A percentile compares a stretch with the other conserved stretches of the same genome.
Conservation (phyloP, 2,113 vertebrate genomes). For the Kryptolebias marmoratus region DNA sequence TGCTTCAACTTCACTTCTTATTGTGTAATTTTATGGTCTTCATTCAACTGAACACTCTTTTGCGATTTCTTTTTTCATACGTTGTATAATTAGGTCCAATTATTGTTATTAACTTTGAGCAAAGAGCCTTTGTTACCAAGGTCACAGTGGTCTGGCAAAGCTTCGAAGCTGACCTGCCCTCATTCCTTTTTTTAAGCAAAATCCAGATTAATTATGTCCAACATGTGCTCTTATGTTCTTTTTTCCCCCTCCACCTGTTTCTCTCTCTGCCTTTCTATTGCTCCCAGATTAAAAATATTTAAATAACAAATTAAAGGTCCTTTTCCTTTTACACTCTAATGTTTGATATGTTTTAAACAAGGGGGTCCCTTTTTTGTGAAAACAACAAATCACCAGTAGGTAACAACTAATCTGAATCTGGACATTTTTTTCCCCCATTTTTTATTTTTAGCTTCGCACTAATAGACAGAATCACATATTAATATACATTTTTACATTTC, state of each 20-base stretch:
- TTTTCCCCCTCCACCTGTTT: slow-evolving; percentile 5
- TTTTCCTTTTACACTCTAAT: slow-evolving; percentile 5
- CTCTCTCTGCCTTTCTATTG: neutral
- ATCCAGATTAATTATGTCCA: slow-evolving; percentile 61
- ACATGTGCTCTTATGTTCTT: slow-evolving; percentile 24
- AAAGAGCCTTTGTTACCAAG: slow-evolving; percentile 65
- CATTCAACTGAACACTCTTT: slow-evolving; percentile 46
- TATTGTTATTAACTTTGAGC: slow-evolving; percentile 68
- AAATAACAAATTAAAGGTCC: slow-evolving; percentile 26
- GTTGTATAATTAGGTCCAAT: slow-evolving; percentile 70
- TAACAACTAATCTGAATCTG: no score
- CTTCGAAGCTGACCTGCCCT: slow-evolving; percentile 54
- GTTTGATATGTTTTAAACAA: slow-evolving; percentile 23
- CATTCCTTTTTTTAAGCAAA: slow-evolving; percentile 30
- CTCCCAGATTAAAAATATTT: neutral
- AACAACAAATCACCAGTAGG: slow-evolving; percentile 11
- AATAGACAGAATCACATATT: no score
- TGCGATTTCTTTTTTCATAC: slow-evolving; percentile 62
- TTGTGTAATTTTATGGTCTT: slow-evolving; percentile 40
- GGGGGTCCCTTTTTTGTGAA: neutral
- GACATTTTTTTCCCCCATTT: no score
- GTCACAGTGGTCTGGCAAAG: slow-evolving; percentile 67
- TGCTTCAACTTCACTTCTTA: slow-evolving; percentile 54
- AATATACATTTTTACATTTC: no score
- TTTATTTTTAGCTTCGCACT: no score